These are phyloP conservation scores for Macroglossus sobrinus DNA, from an alignment of 2,113 vertebrate species.

Conservation along the genomic window DNA sequence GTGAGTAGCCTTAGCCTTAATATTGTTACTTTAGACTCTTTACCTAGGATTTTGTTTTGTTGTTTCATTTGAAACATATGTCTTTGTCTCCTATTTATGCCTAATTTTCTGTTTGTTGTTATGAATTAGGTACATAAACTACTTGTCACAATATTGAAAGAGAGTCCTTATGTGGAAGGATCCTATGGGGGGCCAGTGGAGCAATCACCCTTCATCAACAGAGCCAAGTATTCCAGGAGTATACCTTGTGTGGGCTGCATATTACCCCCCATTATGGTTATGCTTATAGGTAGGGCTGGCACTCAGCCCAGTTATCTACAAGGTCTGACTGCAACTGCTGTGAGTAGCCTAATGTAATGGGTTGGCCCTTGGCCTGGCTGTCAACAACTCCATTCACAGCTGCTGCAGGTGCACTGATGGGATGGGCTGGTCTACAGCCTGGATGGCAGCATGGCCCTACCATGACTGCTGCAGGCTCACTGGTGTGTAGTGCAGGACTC, in stretches of 20 bases:
- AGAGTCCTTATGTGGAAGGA: background rate
- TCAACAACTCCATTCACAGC: no score
- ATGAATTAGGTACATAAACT: background rate
- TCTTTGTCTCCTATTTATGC: background rate
- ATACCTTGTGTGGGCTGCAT: background rate
- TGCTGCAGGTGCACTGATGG: background rate
- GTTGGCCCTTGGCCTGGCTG: background rate
- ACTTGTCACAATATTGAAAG: background rate
- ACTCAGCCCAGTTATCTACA: background rate
- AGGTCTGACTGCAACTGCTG: background rate
- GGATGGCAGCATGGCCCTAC: background rate
- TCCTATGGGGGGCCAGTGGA: background rate
- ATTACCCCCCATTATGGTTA: background rate
- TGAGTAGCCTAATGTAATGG: no score
- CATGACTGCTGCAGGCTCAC: no score
- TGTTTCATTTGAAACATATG: background rate
- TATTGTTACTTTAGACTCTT: background rate
- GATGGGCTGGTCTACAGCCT: background rate
- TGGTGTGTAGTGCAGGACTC: background rate
- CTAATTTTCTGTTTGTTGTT: background rate
- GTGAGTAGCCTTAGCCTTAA: background rate
- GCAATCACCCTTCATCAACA: background rate
- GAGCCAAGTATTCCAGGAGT: background rate
- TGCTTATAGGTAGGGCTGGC: background rate
- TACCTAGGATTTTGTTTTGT: background rate